phyloP scores from a whole-genome alignment of 2,797 vertebrate species.

The Acrocephalus scirpaceus region DNA sequence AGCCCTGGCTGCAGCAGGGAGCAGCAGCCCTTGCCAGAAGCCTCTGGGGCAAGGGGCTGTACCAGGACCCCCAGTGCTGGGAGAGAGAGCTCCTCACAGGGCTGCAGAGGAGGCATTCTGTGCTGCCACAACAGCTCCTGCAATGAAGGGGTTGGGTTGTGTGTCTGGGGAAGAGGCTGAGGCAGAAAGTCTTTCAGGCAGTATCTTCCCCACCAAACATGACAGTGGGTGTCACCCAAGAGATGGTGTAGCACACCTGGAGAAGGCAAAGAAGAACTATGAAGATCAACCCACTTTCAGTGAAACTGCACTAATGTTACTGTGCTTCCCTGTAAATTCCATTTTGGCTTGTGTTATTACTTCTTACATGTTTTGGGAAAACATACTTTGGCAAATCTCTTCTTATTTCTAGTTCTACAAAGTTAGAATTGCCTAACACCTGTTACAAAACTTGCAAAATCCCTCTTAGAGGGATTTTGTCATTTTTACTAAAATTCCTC shows the following conservation, averaged over 20 bases:
- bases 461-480: background rate
- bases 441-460: background rate
- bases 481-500: background rate
- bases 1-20: background rate
- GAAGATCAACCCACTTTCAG: background rate
- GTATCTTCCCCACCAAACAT: background rate
- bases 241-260: background rate
- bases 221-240: background rate
- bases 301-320: background rate
- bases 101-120: background rate
- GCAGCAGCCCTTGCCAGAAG: background rate
- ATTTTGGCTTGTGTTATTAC: background rate
- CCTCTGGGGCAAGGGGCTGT: background rate
- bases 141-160: accelerated
- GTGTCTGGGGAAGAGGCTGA: background rate
- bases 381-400: background rate
- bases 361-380: background rate
- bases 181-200: background rate
- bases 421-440: background rate
- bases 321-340: background rate
- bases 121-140: background rate
- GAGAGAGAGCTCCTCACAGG: background rate
- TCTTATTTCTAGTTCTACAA: background rate
- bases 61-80: background rate
- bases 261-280: background rate